Conservation (phyloP, 1,140 invertebrate genomes). For the Polypedilum vanderplanki region DNA sequence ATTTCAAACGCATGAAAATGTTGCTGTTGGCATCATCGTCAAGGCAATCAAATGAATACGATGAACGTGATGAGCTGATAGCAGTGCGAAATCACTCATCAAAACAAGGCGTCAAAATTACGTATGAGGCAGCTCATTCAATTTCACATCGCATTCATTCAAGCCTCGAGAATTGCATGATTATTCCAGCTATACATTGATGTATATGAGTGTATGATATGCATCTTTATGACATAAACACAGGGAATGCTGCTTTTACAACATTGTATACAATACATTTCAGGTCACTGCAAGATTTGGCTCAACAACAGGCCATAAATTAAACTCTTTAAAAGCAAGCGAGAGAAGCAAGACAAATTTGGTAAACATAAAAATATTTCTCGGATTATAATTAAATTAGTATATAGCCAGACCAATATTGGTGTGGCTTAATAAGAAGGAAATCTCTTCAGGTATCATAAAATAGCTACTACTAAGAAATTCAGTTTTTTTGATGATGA, state of each 20-base stretch:
- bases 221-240: too few relatives aligned
- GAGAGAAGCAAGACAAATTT: slow-evolving; percentile 22
- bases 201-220: too few relatives aligned
- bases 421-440: background rate
- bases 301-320: slow-evolving; percentile 8
- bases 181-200: too few relatives aligned
- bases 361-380: background rate
- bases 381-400: slow-evolving; percentile 27
- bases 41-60: slow-evolving; percentile 1
- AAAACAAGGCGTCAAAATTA: slow-evolving; percentile 25
- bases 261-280: background rate
- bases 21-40: background rate
- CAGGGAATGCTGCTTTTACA: background rate
- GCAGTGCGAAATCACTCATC: slow-evolving; percentile 8
- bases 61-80: slow-evolving; percentile 4
- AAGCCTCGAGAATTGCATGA: too few relatives aligned
- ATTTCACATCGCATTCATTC: background rate
- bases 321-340: background rate
- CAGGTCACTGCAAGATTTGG: slow-evolving; percentile 10
- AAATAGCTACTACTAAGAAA: too few relatives aligned
- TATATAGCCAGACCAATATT: background rate
- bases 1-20: too few relatives aligned
- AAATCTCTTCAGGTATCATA: background rate
- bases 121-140: background rate
- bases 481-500: too few relatives aligned